Conservation (phyloP, 2,888 invertebrate genomes). For the Catocala sponsa region DNA sequence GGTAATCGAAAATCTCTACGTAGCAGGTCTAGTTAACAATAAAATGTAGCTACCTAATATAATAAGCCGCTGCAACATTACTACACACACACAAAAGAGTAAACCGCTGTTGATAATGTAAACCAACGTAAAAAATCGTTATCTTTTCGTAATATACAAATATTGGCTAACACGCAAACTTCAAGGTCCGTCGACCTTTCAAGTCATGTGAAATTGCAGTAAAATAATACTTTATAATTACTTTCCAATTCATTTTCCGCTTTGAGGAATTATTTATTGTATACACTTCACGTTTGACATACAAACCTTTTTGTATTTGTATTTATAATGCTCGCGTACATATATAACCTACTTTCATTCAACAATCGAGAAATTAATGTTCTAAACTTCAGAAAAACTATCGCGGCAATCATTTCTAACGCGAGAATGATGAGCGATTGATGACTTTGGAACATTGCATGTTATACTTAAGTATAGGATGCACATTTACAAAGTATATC, state of each 20-base stretch:
- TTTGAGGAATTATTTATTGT: constrained; percentile 26
- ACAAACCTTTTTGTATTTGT: constrained; percentile 21
- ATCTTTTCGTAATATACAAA: constrained; percentile 62
- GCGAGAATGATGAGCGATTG: constrained; percentile 55
- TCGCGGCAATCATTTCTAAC: constrained; percentile 55
- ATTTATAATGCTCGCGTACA: constrained; percentile 30
- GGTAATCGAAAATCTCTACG: too few relatives aligned
- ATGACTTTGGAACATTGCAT: constrained; percentile 39
- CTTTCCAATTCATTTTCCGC: constrained; percentile 20
- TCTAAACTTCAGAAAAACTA: constrained; percentile 38
- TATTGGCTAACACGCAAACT: constrained; percentile 62
- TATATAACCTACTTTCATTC: constrained; percentile 63
- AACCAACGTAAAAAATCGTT: constrained; percentile 48
- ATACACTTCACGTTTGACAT: constrained; percentile 24
- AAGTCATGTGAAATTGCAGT: constrained; percentile 40
- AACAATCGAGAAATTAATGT: constrained; percentile 49
- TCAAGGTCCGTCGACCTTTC: constrained; percentile 68
- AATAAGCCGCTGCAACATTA: too few relatives aligned
- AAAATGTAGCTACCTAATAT: too few relatives aligned
- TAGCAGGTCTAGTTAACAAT: too few relatives aligned
- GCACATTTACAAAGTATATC: too few relatives aligned
- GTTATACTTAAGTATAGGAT: neutral
- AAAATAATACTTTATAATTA: constrained; percentile 15
- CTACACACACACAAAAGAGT: neutral
- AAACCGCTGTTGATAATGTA: constrained; percentile 48